These are phyloP conservation scores for Lasioglossum vierecki DNA, from an alignment of 2,888 invertebrate species.

Conservation along the genomic window DNA sequence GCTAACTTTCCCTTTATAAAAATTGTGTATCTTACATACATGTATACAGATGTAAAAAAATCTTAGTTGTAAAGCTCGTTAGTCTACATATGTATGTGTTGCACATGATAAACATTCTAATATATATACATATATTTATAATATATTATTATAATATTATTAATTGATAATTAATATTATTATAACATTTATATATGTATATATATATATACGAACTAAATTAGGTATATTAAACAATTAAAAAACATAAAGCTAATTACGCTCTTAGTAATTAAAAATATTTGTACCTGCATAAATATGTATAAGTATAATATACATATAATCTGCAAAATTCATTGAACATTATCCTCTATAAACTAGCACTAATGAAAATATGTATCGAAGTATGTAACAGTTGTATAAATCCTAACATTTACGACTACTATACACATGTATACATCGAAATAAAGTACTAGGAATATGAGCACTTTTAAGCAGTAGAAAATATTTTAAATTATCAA, in stretches of 20 bases:
- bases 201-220: constrained; percentile 35
- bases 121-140: neutral
- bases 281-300: constrained; percentile 47
- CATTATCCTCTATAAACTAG: constrained; percentile 14
- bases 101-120: constrained; percentile 48
- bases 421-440: constrained; percentile 37
- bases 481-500: constrained; percentile 46
- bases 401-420: constrained; percentile 27
- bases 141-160: no score
- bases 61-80: constrained; percentile 43
- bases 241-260: constrained; percentile 40
- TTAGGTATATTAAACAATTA: constrained; percentile 35
- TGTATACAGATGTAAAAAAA: constrained; percentile 45
- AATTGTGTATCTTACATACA: constrained; percentile 32
- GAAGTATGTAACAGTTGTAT: constrained; percentile 10
- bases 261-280: constrained; percentile 33
- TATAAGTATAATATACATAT: constrained; percentile 29
- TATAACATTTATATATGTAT: no score
- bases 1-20: constrained; percentile 39
- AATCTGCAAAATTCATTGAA: constrained; percentile 21
- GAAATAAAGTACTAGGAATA: constrained; percentile 40
- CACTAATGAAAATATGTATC: constrained; percentile 26
- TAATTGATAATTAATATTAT: no score
- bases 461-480: constrained; percentile 24
- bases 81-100: constrained; percentile 27